Evolutionary conservation across 1,140 invertebrate species (phyloP), one percentile per base, ranked within the genome.

Genomic region (Watersipora subatra): DNA sequence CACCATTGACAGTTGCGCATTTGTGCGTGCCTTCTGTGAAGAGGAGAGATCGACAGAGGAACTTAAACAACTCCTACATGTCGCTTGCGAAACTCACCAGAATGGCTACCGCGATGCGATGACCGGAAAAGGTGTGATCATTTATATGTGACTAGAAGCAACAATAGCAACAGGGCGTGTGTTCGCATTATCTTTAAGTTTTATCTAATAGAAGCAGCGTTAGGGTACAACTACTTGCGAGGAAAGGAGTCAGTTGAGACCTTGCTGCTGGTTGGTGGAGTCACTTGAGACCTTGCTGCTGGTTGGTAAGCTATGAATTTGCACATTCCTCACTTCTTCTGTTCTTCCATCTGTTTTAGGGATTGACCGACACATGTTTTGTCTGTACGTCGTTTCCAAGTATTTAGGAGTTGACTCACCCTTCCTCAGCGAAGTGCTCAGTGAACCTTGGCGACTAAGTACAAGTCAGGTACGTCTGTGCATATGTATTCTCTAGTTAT

Each of bases 321-420:
- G n/a, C n/a, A n/a, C n/a, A n/a, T n/a, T n/a, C n/a, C n/a, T n/a
- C n/a, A n/a, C n/a, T n/a, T n/a, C n/a, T n/a, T n/a, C n/a, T n/a
- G n/a, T n/a, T n/a, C 34, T 46, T 46, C 7, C n/a, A n/a, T 46
- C 7, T 46, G 34, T 46, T 46, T 12, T n/a, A 46, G 34, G 58
- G 7, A 92, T 98, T 70, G 95, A 98, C 79, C 85, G 96, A 46
- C 96, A 99, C 81, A 81, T 99, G 3, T 97, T 99, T 83, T 97
- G 94, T 76, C 83, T 99, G 1, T 99, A 97, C 78, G 93, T 99
- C 26, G 89, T 98, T 57, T 96, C 93, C 22, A 96, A 96, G 80
- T 99, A 99, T 77, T 83, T 99, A 56, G 93, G 97, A 80, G 85
- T 97, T 12, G 93, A 97, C 69, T 94, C 92, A 22, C 93, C 93